Base-by-base conservation (phyloP, 2,888 invertebrate species). In the Artemia sinica region DNA sequence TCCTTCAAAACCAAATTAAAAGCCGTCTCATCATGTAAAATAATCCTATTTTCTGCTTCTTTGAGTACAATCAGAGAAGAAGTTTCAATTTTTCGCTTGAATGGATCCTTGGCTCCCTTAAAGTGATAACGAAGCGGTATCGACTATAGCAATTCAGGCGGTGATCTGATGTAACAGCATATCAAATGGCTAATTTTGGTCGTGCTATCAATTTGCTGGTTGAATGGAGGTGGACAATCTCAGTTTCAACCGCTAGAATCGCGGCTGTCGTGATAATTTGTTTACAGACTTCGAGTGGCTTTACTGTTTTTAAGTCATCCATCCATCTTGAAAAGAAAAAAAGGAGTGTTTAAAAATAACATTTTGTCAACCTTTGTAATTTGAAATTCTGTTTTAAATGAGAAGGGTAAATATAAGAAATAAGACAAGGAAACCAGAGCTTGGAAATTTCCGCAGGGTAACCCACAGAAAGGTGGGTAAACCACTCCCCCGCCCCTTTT, bases 11-110 rank as follows among this genome's bases (percentile, higher is more conserved):
- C 28, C 28, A 28, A 28, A 28, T 28, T 28, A 28, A 28, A 28
- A 28, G 28, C 2, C 28, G 28, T 28, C 28, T 28, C 28, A 28
- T 28, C 28, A 28, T 28, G 28, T 28, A 28, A 28, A 28, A 28
- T 28, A 58, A 58, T 58, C 58, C 14, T 58, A 58, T 58, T 58
- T 58, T 58, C 58, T 58, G 11, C 58, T 18, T 58, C 18, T 18
- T 58, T 58, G 58, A 18, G 58, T 58, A 14, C 18, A n/a, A 28
- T 28, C 28, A 28, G 28, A 18, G 18, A 18, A 58, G 18, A 58
- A 58, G 58, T 58, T 58, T 58, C 58, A 58, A 58, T 58, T 58
- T 58, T 58, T 58, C 58, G 18, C 58, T 58, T 58, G 58, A 58
- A n/a, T 18, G 58, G 14, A 9, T 58, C 14, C n/a, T 58, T 18